A percentile compares a stretch with the other conserved stretches of the same genome.
Conservation (phyloP, 2,797 vertebrate genomes). For the Helostoma temminkii region DNA sequence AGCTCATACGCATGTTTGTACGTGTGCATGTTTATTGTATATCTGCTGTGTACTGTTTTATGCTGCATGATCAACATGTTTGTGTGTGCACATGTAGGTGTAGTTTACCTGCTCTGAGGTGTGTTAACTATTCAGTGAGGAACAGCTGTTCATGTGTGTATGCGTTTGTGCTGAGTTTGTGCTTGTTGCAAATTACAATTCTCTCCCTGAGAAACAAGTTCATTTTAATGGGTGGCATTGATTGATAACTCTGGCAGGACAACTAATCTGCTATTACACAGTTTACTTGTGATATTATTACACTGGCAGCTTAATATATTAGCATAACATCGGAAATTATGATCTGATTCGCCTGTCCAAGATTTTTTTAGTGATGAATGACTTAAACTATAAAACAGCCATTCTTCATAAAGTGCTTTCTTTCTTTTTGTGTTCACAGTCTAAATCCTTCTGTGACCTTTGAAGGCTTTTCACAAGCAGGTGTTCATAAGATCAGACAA, state of each 20-base stretch:
- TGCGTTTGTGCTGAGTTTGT: slow-evolving; percentile 9
- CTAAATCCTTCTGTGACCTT: too few relatives aligned
- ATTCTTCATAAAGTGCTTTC: too few relatives aligned
- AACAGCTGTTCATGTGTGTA: slow-evolving; percentile 17
- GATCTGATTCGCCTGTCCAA: too few relatives aligned
- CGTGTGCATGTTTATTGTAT: slow-evolving; percentile 24
- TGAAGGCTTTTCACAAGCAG: too few relatives aligned
- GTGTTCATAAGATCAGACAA: too few relatives aligned
- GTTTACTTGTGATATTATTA: too few relatives aligned
- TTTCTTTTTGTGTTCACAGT: too few relatives aligned
- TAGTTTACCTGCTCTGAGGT: slow-evolving; percentile 9
- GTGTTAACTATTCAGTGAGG: slow-evolving; percentile 5
- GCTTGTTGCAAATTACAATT: neutral
- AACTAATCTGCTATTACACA: slow-evolving; percentile 21
- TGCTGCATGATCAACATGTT: slow-evolving; percentile 15
- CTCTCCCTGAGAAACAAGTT: slow-evolving; percentile 4
- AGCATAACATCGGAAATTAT: neutral
- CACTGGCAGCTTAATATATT: neutral
- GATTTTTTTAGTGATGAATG: too few relatives aligned
- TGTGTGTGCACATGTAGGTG: neutral
- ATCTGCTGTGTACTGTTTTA: slow-evolving; percentile 17
- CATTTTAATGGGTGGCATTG: slow-evolving; percentile 18
- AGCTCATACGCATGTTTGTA: slow-evolving; percentile 1
- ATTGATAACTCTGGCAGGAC: slow-evolving; percentile 4
- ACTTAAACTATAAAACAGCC: too few relatives aligned